These are phyloP conservation scores for Lota lota DNA, from an alignment of 2,113 vertebrate species.

Conservation along the genomic window DNA sequence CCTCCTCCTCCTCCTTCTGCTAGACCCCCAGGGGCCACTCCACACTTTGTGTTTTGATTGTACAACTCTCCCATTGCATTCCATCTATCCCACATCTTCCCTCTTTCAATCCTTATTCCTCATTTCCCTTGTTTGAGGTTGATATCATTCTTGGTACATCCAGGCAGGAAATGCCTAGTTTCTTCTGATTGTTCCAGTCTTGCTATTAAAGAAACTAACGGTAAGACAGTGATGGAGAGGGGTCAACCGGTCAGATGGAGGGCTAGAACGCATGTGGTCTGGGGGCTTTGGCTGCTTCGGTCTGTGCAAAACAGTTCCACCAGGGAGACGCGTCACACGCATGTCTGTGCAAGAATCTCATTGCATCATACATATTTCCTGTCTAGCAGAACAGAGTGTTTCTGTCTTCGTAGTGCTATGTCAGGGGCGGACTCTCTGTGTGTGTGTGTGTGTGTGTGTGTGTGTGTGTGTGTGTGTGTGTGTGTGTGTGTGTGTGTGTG, in stretches of 20 bases:
- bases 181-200: too few relatives aligned
- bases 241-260: background rate
- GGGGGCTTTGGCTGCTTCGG: background rate
- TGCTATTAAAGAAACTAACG: too few relatives aligned
- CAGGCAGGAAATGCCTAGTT: too few relatives aligned
- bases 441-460: background rate
- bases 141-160: too few relatives aligned
- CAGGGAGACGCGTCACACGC: slow-evolving; percentile 8
- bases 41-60: too few relatives aligned
- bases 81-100: too few relatives aligned
- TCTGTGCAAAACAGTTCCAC: slow-evolving; percentile 17
- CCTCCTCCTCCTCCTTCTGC: too few relatives aligned
- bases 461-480: slow-evolving; percentile 3
- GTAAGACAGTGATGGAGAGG: too few relatives aligned
- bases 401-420: background rate
- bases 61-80: too few relatives aligned
- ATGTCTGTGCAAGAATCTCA: slow-evolving; percentile 23
- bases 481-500: background rate
- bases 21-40: too few relatives aligned
- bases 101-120: too few relatives aligned
- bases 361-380: slow-evolving; percentile 46
- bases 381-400: slow-evolving; percentile 7
- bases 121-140: too few relatives aligned
- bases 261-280: background rate
- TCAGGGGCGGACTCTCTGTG: background rate